These are phyloP conservation scores for Chelonia mydas DNA, from an alignment of 2,797 vertebrate species.

Conservation along the genomic window DNA sequence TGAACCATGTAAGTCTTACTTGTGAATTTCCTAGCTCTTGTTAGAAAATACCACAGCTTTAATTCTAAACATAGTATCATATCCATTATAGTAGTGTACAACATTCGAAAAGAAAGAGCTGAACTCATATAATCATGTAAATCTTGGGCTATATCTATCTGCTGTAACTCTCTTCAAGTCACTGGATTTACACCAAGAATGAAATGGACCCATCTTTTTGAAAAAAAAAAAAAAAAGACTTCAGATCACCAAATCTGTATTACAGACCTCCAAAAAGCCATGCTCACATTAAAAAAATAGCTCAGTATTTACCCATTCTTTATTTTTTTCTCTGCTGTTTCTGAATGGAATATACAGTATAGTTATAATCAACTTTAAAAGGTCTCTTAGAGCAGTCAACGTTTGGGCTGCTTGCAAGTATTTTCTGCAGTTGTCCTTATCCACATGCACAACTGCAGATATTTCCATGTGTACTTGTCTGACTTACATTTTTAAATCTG, in stretches of 20 bases:
- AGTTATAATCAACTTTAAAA: no score
- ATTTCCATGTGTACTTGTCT: no score
- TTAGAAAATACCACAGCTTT: not conserved
- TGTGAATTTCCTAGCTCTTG: not conserved
- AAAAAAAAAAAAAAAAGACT: not conserved
- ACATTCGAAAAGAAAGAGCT: not conserved
- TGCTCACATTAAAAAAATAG: not conserved
- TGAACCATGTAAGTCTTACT: not conserved
- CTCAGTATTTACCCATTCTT: not conserved
- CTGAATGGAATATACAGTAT: no score
- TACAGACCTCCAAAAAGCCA: not conserved
- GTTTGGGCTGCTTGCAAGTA: no score
- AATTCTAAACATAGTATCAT: not conserved
- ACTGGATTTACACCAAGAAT: not conserved
- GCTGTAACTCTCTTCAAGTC: not conserved
- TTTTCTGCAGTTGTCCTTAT: no score
- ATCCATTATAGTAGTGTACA: not conserved
- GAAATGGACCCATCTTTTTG: not conserved
- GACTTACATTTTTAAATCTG: no score
- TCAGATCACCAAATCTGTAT: not conserved
- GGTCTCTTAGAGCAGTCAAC: no score
- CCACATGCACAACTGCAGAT: no score
- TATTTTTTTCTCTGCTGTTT: not conserved
- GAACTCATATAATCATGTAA: not conserved
- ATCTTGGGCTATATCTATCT: not conserved